Evolutionary conservation across 1,140 invertebrate species (phyloP), one percentile per base, ranked within the genome.

Genomic region (Cardiocondyla obscurior): DNA sequence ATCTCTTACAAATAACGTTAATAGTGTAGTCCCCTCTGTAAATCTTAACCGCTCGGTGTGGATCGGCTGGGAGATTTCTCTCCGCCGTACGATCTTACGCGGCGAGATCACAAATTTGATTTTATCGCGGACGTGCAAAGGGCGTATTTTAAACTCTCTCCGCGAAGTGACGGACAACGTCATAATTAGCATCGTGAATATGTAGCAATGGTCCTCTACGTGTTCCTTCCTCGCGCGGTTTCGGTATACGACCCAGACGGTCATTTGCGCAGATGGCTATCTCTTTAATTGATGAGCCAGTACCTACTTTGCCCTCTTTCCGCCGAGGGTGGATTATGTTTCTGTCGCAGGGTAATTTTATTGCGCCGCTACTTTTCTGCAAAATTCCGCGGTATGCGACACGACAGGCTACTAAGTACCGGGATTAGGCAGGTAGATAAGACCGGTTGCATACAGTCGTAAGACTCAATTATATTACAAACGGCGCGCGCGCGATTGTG

Each of bases 351-450:
- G 14, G n/a, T 62, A 76, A 76, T 76, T 76, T 76, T 76, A 76
- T 64, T 62, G 42, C 46, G 57, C 39, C 72, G 58, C 57, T 76
- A 64, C 57, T 62, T 62, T 76, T 76, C 72, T 76, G 36, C 57
- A 76, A 76, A 76, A 76, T 49, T 62, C 39, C 46, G 57, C 57
- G 42, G 72, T 22, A 30, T n/a, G 72, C 72, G 57, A 28, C 57
- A 76, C 72, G 72, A 76, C 57, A 76, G 72, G 64, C 72, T 76
- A 76, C 72, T 64, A 76, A 76, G 72, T 76, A 19, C 19, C 19
- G 12, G 72, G 72, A 76, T 76, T 76, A 76, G 39, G 25, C n/a
- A 46, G 39, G 72, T 64, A 76, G 72, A 76, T 76, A 76, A 76
- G 72, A 76, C 28, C 72, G 30, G 72, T 46, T 46, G 39, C 72